phyloP scores from a whole-genome alignment of 2,113 vertebrate genomes.

The Saccopteryx bilineata region DNA sequence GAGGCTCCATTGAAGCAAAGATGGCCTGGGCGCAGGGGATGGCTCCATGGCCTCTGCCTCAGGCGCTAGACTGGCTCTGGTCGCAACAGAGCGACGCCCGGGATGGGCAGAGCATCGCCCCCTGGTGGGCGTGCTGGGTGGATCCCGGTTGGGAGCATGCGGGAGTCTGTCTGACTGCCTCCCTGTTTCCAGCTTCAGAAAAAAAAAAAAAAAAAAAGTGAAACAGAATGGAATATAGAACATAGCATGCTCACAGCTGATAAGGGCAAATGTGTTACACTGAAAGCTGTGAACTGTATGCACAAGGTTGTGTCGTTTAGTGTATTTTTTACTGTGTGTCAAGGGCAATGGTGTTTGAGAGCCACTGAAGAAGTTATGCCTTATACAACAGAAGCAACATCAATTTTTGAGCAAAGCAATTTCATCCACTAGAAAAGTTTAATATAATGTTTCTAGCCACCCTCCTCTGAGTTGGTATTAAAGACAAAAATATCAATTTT shows the following conservation, averaged over 20 bases:
- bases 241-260: not conserved
- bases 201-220: not conserved
- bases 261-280: not conserved
- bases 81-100: no score
- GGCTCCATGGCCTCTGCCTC: no score
- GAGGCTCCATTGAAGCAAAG: no score
- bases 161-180: no score
- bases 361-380: not conserved
- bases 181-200: no score
- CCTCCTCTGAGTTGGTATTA: conserved; percentile 35
- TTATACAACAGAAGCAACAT: not conserved
- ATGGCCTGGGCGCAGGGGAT: no score
- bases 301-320: not conserved
- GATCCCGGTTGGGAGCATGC: no score
- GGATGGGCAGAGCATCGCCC: no score
- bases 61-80: no score
- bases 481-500: not conserved
- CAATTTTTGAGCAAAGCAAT: not conserved
- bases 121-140: no score
- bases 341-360: not conserved
- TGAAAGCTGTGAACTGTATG: not conserved
- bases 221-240: conserved; percentile 24
- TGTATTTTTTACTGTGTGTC: not conserved
- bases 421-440: not conserved
- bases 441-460: not conserved